These are phyloP conservation scores for Salminus brasiliensis DNA, from an alignment of 2,113 vertebrate species.

Conservation along the genomic window DNA sequence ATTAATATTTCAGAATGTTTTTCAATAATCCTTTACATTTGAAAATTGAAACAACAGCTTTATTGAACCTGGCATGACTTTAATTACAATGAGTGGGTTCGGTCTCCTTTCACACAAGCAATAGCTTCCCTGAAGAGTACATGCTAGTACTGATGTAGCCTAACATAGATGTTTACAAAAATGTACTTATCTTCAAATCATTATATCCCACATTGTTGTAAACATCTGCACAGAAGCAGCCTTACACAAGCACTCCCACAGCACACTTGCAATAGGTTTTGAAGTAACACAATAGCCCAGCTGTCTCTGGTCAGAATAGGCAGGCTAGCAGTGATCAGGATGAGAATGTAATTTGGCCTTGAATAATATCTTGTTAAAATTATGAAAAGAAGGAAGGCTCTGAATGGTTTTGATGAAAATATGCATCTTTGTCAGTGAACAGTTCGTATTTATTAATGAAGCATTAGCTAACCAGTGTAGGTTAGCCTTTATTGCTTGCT, in stretches of 20 bases:
- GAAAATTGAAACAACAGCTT: no score
- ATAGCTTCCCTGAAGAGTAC: not conserved
- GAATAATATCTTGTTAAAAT: no score
- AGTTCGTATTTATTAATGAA: not conserved
- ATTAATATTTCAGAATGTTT: no score
- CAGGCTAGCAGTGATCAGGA: slow-evolving; percentile 14
- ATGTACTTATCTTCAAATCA: not conserved
- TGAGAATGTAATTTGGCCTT: slow-evolving; percentile 5
- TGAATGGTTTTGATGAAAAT: not conserved
- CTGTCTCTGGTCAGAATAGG: slow-evolving; percentile 2
- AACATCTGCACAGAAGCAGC: not conserved
- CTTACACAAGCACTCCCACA: not conserved
- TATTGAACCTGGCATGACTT: no score
- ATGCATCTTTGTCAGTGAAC: not conserved
- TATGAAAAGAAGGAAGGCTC: not conserved
- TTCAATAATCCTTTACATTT: no score
- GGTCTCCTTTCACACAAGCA: not conserved
- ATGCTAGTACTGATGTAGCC: not conserved
- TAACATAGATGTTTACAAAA: slow-evolving; percentile 7
- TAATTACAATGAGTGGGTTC: not conserved
- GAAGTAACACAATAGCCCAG: not conserved
- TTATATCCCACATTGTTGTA: not conserved
- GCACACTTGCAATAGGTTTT: not conserved
- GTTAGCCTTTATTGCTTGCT: not conserved
- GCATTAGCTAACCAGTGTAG: not conserved